phyloP scores from a whole-genome alignment of 2,888 invertebrate species.

The Microctonus hyperodae region DNA sequence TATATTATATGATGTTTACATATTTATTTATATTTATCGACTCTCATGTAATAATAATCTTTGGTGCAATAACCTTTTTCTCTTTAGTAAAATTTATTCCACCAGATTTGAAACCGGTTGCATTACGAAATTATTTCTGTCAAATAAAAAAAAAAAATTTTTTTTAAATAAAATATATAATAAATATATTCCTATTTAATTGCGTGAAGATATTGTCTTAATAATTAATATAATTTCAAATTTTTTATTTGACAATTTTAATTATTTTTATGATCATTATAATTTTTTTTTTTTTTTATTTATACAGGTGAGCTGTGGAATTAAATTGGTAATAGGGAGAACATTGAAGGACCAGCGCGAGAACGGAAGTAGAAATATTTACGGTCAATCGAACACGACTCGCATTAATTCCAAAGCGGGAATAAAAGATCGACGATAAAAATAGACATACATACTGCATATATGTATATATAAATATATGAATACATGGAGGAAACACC shows the following conservation, averaged over 20 bases:
- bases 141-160: background rate
- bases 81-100: slow-evolving; percentile 24
- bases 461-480: too few relatives aligned
- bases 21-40: background rate
- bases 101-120: background rate
- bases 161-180: slow-evolving; percentile 10
- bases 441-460: slow-evolving; percentile 4
- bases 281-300: slow-evolving; percentile 8
- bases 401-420: slow-evolving; percentile 13
- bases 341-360: background rate
- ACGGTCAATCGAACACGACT: slow-evolving; percentile 19
- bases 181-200: slow-evolving; percentile 20
- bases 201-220: background rate
- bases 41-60: slow-evolving; percentile 1
- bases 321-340: background rate
- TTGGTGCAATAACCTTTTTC: slow-evolving; percentile 34
- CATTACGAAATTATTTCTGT: background rate
- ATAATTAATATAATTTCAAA: too few relatives aligned
- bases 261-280: background rate
- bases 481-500: background rate
- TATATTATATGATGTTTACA: slow-evolving; percentile 1
- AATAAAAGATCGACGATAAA: slow-evolving; percentile 12
- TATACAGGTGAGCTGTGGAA: background rate
- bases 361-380: slow-evolving; percentile 22
- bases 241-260: background rate